phyloP scores from a whole-genome alignment of 2,797 vertebrate genomes.

The Thripadectes ignobilis region DNA sequence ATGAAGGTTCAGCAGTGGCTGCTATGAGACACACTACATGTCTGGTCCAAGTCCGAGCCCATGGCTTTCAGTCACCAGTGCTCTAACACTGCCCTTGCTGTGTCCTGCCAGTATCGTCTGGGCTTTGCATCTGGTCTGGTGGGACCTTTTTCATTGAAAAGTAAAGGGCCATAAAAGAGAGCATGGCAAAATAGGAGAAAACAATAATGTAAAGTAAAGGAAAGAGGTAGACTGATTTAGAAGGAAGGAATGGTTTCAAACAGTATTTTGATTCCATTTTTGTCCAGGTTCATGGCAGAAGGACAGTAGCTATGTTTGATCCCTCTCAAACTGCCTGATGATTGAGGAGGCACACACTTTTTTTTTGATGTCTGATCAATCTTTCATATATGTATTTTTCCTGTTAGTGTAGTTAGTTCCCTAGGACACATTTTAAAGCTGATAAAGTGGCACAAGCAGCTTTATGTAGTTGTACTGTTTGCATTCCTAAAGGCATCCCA shows the following conservation, averaged over 20 bases:
- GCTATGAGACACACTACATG: accelerated
- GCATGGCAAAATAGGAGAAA: neutral
- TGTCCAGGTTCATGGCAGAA: neutral
- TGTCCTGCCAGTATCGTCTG: neutral
- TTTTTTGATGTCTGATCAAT: neutral
- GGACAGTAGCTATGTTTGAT: neutral
- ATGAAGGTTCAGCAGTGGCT: neutral
- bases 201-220: neutral
- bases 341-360: neutral
- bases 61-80: neutral
- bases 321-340: neutral
- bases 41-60: neutral
- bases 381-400: neutral
- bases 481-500: neutral
- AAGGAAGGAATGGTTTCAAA: neutral
- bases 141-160: neutral
- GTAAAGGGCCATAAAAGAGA: neutral
- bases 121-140: neutral
- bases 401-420: neutral
- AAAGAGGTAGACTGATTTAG: neutral
- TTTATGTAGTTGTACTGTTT: neutral
- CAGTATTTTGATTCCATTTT: neutral
- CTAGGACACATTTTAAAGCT: neutral
- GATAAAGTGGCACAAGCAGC: neutral
- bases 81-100: accelerated